Percentiles rank a stretch among this genome's conserved stretches.
Conservation (phyloP, 2,888 invertebrate species). For the Synanthedon myopaeformis region DNA sequence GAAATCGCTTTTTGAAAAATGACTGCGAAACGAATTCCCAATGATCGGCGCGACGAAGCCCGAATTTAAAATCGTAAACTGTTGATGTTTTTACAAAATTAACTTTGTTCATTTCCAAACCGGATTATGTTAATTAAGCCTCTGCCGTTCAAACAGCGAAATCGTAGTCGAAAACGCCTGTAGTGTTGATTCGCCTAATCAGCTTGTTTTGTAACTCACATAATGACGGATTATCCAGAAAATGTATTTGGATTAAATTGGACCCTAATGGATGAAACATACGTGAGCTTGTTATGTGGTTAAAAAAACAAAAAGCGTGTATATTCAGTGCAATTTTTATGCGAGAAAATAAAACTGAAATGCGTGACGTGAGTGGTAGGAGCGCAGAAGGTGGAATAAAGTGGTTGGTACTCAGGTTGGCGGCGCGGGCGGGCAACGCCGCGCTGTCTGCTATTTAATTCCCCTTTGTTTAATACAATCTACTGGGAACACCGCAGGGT, state of each 20-base stretch:
- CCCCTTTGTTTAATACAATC: slow-evolving; percentile 52
- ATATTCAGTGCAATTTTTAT: slow-evolving; percentile 1
- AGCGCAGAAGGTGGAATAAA: slow-evolving; percentile 24
- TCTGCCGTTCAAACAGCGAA: slow-evolving; percentile 33
- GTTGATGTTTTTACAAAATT: slow-evolving; percentile 41
- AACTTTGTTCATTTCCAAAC: slow-evolving; percentile 42
- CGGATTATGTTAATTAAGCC: slow-evolving; percentile 48
- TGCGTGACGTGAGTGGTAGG: slow-evolving; percentile 13
- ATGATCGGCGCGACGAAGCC: slow-evolving; percentile 1
- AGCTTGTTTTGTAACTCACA: slow-evolving; percentile 34
- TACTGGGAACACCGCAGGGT: slow-evolving; percentile 40
- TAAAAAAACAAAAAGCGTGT: neutral
- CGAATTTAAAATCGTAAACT: slow-evolving; percentile 27
- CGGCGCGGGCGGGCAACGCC: slow-evolving; percentile 40
- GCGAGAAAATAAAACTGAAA: slow-evolving; percentile 4
- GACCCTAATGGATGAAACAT: neutral
- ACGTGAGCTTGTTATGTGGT: neutral
- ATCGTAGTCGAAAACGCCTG: slow-evolving; percentile 42
- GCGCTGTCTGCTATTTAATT: slow-evolving; percentile 46
- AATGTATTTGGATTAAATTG: neutral
- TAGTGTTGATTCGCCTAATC: slow-evolving; percentile 49
- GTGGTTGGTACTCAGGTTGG: slow-evolving; percentile 30
- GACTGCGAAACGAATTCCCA: slow-evolving; percentile 12
- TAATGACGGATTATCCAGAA: slow-evolving; percentile 7
- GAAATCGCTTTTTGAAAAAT: slow-evolving; percentile 42